Percentiles rank a stretch among this genome's conserved stretches.
Conservation (phyloP, 2,797 vertebrate genomes). For the Todus mexicanus region DNA sequence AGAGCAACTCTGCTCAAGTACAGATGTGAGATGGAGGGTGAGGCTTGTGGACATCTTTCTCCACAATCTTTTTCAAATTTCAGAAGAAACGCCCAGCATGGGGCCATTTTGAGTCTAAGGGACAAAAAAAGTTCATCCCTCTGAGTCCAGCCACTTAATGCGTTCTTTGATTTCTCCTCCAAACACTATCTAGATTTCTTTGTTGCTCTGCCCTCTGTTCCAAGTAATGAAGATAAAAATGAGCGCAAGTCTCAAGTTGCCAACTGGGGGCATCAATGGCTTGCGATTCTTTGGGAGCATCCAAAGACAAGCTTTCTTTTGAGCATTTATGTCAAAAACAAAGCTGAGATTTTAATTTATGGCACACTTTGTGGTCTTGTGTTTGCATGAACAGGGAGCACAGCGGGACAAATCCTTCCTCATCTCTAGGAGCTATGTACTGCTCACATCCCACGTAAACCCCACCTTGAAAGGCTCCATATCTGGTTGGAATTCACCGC, state of each 20-base stretch:
- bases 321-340: not conserved
- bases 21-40: not conserved
- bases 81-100: too few relatives aligned
- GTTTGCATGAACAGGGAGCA: not conserved
- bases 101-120: too few relatives aligned
- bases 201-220: not conserved
- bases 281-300: not conserved
- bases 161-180: not conserved
- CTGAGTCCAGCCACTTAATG: not conserved
- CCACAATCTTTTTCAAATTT: too few relatives aligned
- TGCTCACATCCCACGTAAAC: not conserved
- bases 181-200: not conserved
- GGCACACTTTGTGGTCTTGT: not conserved
- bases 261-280: not conserved
- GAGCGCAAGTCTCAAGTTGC: not conserved
- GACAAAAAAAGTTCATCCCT: not conserved
- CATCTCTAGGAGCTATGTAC: not conserved
- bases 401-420: not conserved
- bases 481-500: not conserved
- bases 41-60: not conserved
- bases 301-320: not conserved
- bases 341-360: not conserved
- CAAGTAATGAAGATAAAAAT: not conserved
- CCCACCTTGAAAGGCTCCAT: not conserved
- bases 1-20: not conserved